phyloP scores from a whole-genome alignment of 2,113 vertebrate genomes.

The Epinephelus fuscoguttatus region DNA sequence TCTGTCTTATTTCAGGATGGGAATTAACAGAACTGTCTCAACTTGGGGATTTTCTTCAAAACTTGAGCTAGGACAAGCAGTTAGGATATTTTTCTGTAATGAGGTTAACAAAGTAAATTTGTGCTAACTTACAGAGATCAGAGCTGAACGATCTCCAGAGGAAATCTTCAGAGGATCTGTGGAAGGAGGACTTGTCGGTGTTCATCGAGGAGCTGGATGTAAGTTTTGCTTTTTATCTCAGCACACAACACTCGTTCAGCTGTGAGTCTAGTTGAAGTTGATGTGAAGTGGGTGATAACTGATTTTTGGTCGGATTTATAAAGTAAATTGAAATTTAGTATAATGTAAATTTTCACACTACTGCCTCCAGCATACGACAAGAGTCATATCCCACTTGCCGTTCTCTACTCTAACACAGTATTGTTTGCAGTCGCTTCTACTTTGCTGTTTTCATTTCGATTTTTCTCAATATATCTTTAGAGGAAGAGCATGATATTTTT shows the following conservation, averaged over 20 bases:
- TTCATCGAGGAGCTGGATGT: constrained; percentile 97
- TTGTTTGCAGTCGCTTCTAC: background rate
- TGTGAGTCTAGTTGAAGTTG: background rate
- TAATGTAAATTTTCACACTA: background rate
- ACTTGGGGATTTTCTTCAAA: too few relatives aligned
- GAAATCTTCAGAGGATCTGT: constrained; percentile 93
- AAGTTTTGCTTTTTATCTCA: constrained; percentile 69
- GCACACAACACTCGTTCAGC: background rate
- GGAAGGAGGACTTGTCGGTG: constrained; percentile 96
- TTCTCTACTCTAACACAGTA: background rate
- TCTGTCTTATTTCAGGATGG: too few relatives aligned
- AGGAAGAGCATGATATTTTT: too few relatives aligned
- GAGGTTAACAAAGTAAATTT: constrained; percentile 16
- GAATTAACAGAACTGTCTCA: too few relatives aligned
- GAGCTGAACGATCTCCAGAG: constrained; percentile 92
- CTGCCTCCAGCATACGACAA: background rate
- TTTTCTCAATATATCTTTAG: too few relatives aligned
- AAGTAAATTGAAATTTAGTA: too few relatives aligned
- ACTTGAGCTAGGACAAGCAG: too few relatives aligned
- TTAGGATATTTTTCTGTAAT: too few relatives aligned
- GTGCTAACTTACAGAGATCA: constrained; percentile 84
- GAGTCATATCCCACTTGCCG: background rate
- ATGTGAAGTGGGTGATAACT: background rate
- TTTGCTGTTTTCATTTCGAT: background rate
- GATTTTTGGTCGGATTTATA: background rate